Evolutionary conservation across 2,113 vertebrate species (phyloP), one percentile per base, ranked within the genome.

Genomic region (Ancistrus triradiatus): DNA sequence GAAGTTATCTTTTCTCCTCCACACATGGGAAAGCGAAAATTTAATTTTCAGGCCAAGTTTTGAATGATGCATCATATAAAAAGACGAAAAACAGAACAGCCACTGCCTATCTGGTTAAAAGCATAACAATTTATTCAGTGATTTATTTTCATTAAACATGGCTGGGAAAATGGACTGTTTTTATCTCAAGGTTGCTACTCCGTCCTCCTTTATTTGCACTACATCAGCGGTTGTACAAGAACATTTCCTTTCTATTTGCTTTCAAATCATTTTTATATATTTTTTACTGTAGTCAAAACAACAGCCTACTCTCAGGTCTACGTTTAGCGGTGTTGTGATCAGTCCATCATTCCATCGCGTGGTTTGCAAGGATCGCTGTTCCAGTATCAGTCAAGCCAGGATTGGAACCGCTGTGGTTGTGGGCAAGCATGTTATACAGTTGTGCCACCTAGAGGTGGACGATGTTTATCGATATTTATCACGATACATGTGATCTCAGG

Each of bases 121-220:
- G 49, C 13, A 22, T 47, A 22, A 49, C 47, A 56, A 56, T 67
- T 51, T 13, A 62, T 55, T 46, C 28, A 72, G 57, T 62, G 38
- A 58, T 63, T 63, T 63, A 53, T 49, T 59, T 63, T 67, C 44
- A 63, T 67, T 63, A 66, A 48, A 65, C 38, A 37, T 35, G 62
- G 58, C 24, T 61, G 35, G 35, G n/a, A n/a, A n/a, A 37, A 10
- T 8, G 35, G 14, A 37, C 9, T 8, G 35, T 37, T 37, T 37
- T 37, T 8, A 37, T 37, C 35, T 6, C 35, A 37, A 13, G 14
- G 35, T 13, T 8, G 14, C 2, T 37, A 37, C 14, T 37, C 35
- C 14, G 2, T 37, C 35, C 2, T 11, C 9, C 14, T 37, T 4
- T 37, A 37, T 37, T 37, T 37, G 9, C 9, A 10, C 35, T 37